Percentiles rank a stretch among this genome's conserved stretches.
phyloP scores from a whole-genome alignment of 92 coral and sea anemone genomes.

The Muricea muricata region DNA sequence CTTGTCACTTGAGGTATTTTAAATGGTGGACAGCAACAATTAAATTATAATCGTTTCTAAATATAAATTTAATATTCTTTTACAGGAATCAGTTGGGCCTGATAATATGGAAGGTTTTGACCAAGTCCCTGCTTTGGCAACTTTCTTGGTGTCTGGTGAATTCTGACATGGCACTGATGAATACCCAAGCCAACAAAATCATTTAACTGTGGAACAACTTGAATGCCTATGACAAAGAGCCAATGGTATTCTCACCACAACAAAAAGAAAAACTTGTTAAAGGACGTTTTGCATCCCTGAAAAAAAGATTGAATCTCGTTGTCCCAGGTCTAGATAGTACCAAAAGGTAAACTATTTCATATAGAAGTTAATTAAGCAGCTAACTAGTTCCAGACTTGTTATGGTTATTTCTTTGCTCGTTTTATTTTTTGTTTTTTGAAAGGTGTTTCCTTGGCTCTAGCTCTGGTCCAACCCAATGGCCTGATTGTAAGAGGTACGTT shows the following conservation, averaged over 20 bases:
- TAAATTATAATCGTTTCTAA: neutral
- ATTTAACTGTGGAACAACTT: conserved; percentile 57
- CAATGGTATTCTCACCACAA: conserved; percentile 50
- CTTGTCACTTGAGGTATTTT: conserved; percentile 44
- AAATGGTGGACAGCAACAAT: neutral
- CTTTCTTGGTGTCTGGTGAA: conserved; percentile 48
- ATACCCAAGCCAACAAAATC: conserved; percentile 51
- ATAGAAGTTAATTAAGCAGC: too few relatives aligned
- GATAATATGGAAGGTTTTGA: conserved; percentile 57
- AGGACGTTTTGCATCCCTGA: conserved; percentile 58
- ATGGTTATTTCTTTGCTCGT: too few relatives aligned
- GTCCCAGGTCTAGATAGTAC: conserved; percentile 64
- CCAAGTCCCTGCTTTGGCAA: conserved; percentile 57
- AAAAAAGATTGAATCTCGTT: conserved; percentile 27
- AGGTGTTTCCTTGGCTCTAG: conserved; percentile 67
- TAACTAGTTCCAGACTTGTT: too few relatives aligned
- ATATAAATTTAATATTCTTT: neutral
- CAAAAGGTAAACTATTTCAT: conserved; percentile 47
- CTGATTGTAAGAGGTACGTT: conserved; percentile 71
- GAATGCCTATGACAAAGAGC: conserved; percentile 51
- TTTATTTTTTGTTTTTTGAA: conserved; percentile 8
- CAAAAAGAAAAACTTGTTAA: conserved; percentile 42
- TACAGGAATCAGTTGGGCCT: too few relatives aligned
- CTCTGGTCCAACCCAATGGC: conserved; percentile 73
- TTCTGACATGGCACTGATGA: conserved; percentile 30